Conservation (phyloP, 2,888 invertebrate genomes). For the Eugnorisma glareosa region DNA sequence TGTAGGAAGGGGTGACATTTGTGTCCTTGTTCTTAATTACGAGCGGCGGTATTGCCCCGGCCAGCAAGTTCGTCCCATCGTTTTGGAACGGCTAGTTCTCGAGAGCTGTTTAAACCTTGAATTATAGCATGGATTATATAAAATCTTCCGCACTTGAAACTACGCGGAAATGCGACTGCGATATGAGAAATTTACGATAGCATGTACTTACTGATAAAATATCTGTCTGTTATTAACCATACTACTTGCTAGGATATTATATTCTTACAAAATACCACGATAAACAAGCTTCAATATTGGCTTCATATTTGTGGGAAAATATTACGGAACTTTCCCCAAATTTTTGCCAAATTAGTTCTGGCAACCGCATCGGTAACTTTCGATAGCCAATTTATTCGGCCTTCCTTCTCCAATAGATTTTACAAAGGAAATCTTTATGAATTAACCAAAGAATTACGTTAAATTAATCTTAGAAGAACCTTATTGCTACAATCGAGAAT, state of each 20-base stretch:
- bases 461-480: conserved; percentile 19
- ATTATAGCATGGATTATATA: conserved; percentile 1
- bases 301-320: conserved; percentile 17
- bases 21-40: conserved; percentile 43
- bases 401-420: conserved; percentile 6
- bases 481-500: conserved; percentile 55
- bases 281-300: not conserved
- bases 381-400: conserved; percentile 28
- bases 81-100: not conserved
- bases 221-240: not conserved
- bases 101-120: conserved; percentile 18
- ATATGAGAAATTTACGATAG: conserved; percentile 20
- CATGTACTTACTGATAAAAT: conserved; percentile 24
- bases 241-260: conserved; percentile 8
- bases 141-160: conserved; percentile 27
- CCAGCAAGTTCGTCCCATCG: conserved; percentile 16
- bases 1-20: conserved; percentile 26
- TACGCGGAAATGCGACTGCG: conserved; percentile 23
- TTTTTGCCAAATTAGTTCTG: conserved; percentile 45
- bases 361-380: conserved; percentile 32
- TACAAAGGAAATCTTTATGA: conserved; percentile 29
- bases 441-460: conserved; percentile 32
- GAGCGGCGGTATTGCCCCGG: conserved; percentile 13
- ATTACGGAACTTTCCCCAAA: conserved; percentile 27
- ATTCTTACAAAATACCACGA: conserved; percentile 1